phyloP scores from a whole-genome alignment of 1,140 invertebrate genomes.

The Mactra quadrangularis region DNA sequence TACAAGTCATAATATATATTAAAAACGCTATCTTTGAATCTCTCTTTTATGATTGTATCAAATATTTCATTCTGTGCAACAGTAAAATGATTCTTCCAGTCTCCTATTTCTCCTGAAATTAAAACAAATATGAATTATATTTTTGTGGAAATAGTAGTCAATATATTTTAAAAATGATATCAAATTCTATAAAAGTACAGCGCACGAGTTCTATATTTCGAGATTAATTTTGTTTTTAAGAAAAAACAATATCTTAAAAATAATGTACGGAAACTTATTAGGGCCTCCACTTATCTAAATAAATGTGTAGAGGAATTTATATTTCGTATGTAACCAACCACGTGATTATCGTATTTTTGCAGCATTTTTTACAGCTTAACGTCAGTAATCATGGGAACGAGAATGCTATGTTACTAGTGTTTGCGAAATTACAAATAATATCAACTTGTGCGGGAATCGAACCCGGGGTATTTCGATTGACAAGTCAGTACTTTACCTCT shows the following conservation, averaged over 20 bases:
- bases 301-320: no score
- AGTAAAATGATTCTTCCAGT: slow-evolving; percentile 3
- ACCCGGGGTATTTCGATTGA: no score
- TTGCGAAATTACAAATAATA: background rate
- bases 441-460: no score
- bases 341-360: no score
- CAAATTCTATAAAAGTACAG: no score
- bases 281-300: background rate
- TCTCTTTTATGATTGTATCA: background rate
- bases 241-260: background rate
- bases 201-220: background rate
- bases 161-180: background rate
- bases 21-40: background rate
- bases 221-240: background rate
- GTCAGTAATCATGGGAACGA: no score
- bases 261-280: background rate
- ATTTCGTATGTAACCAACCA: no score
- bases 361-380: no score
- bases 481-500: no score
- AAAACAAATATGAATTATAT: background rate
- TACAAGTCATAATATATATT: background rate
- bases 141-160: background rate
- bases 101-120: background rate
- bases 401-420: no score
- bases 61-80: no score